These are phyloP conservation scores for Orthonychiurus folsomi DNA, from an alignment of 2,888 invertebrate species.

Conservation along the genomic window DNA sequence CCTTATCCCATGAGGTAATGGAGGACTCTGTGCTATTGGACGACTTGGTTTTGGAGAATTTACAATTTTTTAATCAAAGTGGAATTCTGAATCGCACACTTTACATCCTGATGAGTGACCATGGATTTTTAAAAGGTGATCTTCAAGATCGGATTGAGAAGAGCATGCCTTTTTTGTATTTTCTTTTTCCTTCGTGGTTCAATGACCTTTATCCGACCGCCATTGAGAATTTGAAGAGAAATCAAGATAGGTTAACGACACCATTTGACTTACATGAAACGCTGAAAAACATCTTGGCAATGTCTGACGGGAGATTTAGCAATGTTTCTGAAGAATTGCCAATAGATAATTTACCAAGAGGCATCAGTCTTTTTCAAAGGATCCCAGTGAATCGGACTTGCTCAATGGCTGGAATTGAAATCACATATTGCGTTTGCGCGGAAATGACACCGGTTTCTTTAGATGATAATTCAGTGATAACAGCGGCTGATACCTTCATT, in stretches of 20 bases:
- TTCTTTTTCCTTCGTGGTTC: slow-evolving; percentile 66
- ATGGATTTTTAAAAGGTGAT: slow-evolving; percentile 77
- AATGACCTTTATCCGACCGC: slow-evolving; percentile 54
- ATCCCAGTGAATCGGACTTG: too few species aligned
- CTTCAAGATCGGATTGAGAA: slow-evolving; percentile 74
- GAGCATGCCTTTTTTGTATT: slow-evolving; percentile 68
- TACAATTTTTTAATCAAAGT: slow-evolving; percentile 50
- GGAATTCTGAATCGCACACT: slow-evolving; percentile 58
- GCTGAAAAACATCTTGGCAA: slow-evolving; percentile 25
- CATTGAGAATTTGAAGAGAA: slow-evolving; percentile 52
- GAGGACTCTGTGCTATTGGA: slow-evolving; percentile 71
- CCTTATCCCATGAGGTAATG: slow-evolving; percentile 73
- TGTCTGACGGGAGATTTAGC: too few species aligned
- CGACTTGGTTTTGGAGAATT: slow-evolving; percentile 52
- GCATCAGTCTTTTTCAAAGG: too few species aligned
- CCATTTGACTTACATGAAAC: slow-evolving; percentile 63
- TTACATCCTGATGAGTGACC: slow-evolving; percentile 69
- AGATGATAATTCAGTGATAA: too few species aligned
- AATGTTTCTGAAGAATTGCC: too few species aligned
- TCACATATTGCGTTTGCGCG: too few species aligned
- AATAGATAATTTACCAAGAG: too few species aligned
- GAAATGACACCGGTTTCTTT: too few species aligned
- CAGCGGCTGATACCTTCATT: too few species aligned
- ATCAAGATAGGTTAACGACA: slow-evolving; percentile 54
- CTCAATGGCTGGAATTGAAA: too few species aligned